Evolutionary conservation across 1,140 invertebrate genomes (phyloP), one percentile per base, ranked within the genome.

Genomic region (Megathymus violae): DNA sequence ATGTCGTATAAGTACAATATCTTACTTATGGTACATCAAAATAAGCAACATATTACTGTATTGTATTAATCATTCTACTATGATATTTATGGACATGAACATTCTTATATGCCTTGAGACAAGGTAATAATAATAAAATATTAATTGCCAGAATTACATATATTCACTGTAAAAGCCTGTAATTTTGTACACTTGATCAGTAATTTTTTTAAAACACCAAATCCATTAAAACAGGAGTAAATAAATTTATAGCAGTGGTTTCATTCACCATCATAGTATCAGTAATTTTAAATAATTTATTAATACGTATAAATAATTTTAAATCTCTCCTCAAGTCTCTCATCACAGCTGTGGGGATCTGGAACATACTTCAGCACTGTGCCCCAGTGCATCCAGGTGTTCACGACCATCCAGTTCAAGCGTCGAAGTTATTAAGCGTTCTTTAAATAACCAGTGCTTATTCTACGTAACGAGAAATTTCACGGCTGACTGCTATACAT

Each of bases 171-270:
- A 89, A 87, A 84, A 74, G 79, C 85, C 78, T 88, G 85, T 88
- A 88, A 89, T 89, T 89, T 89, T 88, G 78, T 89, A 88, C 87
- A 88, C 81, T 67, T 77, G 77, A 85, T 79, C 79, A 71, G 82
- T 80, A 82, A 80, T 86, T 82, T 79, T 84, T 86, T 88, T 86
- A 81, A 76, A 85, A 85, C 84, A 89, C 82, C 82, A 86, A 88
- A 88, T 79, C 79, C 78, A 86, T 80, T 87, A 85, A 88, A 89
- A 82, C 74, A 82, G 74, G 76, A 89, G 74, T 77, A 77, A 85
- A 88, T 52, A 10, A 85, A 71, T 72, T 76, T 50, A 71, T 19
- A 78, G 69, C n/a, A 38, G 75, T 76, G 46, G 75, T 86, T 88
- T 88, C 74, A 82, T 80, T 85, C 9, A n/a, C n/a, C n/a, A n/a